A percentile compares a stretch with the other conserved stretches of the same genome.
Evolutionary conservation across 1,140 invertebrate species (phyloP).

Genomic region (Gonatopus flavifemur): DNA sequence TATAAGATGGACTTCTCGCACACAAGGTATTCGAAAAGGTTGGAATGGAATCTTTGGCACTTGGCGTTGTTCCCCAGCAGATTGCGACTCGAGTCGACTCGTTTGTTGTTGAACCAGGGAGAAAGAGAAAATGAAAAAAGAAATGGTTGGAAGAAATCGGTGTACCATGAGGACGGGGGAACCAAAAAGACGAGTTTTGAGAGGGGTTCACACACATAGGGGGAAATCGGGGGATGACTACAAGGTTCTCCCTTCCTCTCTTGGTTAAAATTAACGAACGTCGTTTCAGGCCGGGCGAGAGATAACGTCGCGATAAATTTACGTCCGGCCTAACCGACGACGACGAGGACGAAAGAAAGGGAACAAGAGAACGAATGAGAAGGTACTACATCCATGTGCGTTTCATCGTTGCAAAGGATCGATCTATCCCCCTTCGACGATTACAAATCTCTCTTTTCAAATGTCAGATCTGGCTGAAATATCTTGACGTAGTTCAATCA

Average conservation of each 20-base stretch:
- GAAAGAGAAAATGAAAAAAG: constrained; percentile 7
- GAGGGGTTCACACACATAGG: constrained; percentile 5
- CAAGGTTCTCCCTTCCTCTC: too few relatives aligned
- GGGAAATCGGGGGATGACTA: background rate
- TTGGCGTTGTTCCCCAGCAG: too few relatives aligned
- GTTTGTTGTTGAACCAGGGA: constrained; percentile 1
- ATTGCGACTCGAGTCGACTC: constrained; percentile 26
- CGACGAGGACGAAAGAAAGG: too few relatives aligned
- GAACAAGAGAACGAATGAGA: too few relatives aligned
- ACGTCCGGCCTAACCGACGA: constrained; percentile 25
- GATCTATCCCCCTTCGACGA: constrained; percentile 30
- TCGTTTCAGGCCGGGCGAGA: constrained; percentile 33
- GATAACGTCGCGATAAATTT: constrained; percentile 54
- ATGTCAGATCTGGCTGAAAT: too few relatives aligned
- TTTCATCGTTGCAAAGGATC: constrained; percentile 31
- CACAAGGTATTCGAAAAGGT: too few relatives aligned
- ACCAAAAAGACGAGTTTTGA: background rate
- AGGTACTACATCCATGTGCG: constrained; percentile 19
- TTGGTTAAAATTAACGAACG: constrained; percentile 44
- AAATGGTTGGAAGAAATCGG: constrained; percentile 9
- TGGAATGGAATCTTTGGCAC: too few relatives aligned
- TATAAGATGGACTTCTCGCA: too few relatives aligned
- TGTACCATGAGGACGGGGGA: background rate
- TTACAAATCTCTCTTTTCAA: too few relatives aligned
- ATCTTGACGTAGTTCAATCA: too few relatives aligned